Conservation (phyloP, 1,140 invertebrate genomes). For the Macrosteles quadrilineatus region DNA sequence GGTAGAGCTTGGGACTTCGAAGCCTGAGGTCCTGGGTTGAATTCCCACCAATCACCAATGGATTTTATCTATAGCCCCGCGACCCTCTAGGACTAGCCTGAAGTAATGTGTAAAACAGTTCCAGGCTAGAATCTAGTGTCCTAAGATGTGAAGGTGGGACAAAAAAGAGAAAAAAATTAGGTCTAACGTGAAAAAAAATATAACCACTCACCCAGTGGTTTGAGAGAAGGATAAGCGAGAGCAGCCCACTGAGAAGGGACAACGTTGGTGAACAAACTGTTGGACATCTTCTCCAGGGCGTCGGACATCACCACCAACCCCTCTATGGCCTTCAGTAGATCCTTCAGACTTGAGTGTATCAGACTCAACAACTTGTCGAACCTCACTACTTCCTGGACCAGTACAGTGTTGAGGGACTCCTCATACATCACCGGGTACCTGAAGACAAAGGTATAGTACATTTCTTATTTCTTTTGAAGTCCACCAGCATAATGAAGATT, state of each 20-base stretch:
- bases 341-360: constrained; percentile 63
- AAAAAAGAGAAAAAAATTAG: too few species aligned
- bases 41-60: too few species aligned
- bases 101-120: too few species aligned
- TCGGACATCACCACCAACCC: constrained; percentile 79
- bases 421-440: constrained; percentile 78
- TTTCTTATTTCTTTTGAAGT: too few species aligned
- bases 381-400: constrained; percentile 76
- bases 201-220: constrained; percentile 65
- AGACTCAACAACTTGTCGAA: constrained; percentile 69
- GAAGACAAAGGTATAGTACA: constrained; percentile 38
- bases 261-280: constrained; percentile 63
- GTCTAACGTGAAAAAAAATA: constrained; percentile 11
- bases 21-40: too few species aligned
- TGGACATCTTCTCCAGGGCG: constrained; percentile 66
- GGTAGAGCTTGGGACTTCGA: too few species aligned
- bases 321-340: constrained; percentile 72
- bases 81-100: too few species aligned
- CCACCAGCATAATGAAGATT: too few species aligned
- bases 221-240: constrained; percentile 78
- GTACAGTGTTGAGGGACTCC: constrained; percentile 81
- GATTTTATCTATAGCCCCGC: too few species aligned
- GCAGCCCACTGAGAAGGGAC: constrained; percentile 71
- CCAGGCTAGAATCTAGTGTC: too few species aligned
- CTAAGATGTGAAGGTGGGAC: too few species aligned